Evolutionary conservation across 2,113 vertebrate genomes (phyloP).

Genomic region (Prionailurus bengalensis): DNA sequence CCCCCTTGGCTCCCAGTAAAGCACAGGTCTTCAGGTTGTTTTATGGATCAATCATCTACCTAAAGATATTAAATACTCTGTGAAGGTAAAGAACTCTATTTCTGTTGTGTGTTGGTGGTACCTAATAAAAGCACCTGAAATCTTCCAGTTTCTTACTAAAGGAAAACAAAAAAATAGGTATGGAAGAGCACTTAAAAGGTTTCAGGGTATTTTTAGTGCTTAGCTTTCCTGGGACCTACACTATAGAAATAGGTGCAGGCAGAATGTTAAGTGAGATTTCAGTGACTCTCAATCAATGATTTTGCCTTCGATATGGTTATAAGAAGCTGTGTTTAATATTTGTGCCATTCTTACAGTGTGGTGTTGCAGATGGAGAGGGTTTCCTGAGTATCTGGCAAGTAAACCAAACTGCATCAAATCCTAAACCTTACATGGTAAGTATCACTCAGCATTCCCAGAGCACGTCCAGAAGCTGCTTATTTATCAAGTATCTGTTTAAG

Average conservation of each 20-base stretch:
- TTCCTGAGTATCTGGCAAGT: slow-evolving; percentile 99
- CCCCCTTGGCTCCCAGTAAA: neutral
- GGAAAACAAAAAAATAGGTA: neutral
- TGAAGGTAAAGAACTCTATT: neutral
- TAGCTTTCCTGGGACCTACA: neutral
- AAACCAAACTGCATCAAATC: slow-evolving; percentile 96
- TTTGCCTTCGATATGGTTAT: neutral
- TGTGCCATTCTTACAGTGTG: slow-evolving; percentile 90
- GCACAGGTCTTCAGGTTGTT: neutral
- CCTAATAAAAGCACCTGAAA: neutral
- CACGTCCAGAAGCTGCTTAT: neutral
- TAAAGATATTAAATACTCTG: neutral
- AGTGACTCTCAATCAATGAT: neutral
- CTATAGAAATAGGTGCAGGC: neutral
- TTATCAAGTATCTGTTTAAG: neutral
- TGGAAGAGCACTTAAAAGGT: neutral
- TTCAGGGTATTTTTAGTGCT: neutral
- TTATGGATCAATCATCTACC: neutral
- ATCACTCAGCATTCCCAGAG: neutral
- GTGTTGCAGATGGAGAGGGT: slow-evolving; percentile 98
- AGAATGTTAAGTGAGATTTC: neutral
- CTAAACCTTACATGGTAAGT: slow-evolving; percentile 98
- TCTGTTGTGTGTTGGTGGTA: neutral
- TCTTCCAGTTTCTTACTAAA: neutral
- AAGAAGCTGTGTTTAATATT: neutral